Conservation (phyloP, 2,888 invertebrate species). For the Lydus trimaculatus region DNA sequence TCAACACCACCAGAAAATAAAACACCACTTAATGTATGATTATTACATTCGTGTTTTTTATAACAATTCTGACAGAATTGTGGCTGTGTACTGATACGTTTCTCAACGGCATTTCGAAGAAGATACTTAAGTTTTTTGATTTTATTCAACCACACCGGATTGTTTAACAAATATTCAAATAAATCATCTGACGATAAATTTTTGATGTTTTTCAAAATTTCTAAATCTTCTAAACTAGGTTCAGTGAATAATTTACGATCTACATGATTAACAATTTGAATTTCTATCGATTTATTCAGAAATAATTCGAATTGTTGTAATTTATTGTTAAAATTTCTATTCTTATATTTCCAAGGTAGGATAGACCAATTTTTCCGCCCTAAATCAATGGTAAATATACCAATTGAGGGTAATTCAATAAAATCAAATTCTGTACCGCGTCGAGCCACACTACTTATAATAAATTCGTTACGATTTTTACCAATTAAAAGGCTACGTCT, state of each 20-base stretch:
- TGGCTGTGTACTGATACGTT: conserved; percentile 69
- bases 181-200: conserved; percentile 27
- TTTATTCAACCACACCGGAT: conserved; percentile 52
- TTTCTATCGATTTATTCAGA: conserved; percentile 39
- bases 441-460: conserved; percentile 66
- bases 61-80: conserved; percentile 70
- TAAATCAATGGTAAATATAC: conserved; percentile 66
- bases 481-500: conserved; percentile 81
- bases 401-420: conserved; percentile 71
- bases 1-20: conserved; percentile 97
- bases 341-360: conserved; percentile 58
- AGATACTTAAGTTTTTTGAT: conserved; percentile 63
- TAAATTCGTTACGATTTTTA: conserved; percentile 53
- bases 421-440: conserved; percentile 63
- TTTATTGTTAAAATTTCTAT: conserved; percentile 53
- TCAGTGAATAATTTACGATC: conserved; percentile 28
- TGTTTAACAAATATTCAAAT: conserved; percentile 45
- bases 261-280: conserved; percentile 28
- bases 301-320: conserved; percentile 53
- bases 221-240: conserved; percentile 37
- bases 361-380: conserved; percentile 54
- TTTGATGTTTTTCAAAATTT: conserved; percentile 42
- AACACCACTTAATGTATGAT: conserved; percentile 63
- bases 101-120: conserved; percentile 67
- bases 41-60: conserved; percentile 50